A percentile compares a stretch with the other conserved stretches of the same genome.
These are phyloP conservation scores for Bothrops alternatus DNA, from an alignment of 2,797 vertebrate species.

Conservation along the genomic window DNA sequence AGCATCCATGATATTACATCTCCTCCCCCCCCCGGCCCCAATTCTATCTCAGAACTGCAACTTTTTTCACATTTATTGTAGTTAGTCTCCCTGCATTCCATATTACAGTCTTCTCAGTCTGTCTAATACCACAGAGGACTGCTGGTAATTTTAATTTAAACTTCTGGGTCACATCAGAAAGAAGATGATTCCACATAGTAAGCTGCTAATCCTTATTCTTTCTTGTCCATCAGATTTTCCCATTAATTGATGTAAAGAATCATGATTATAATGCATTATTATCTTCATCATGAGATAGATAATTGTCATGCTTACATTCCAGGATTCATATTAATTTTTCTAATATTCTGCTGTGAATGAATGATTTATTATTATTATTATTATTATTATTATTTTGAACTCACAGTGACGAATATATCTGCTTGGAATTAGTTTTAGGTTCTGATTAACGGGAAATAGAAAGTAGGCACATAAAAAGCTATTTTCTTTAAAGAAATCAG, in stretches of 20 bases:
- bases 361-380: neutral
- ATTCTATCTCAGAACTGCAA: neutral
- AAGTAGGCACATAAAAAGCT: constrained; percentile 5
- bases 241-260: neutral
- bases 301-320: neutral
- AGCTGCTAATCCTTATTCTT: neutral
- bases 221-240: neutral
- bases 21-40: neutral
- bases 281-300: neutral
- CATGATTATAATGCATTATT: neutral
- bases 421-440: neutral
- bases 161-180: neutral
- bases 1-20: neutral
- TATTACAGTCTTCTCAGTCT: too few species aligned
- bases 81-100: neutral
- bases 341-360: neutral
- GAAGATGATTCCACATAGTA: neutral
- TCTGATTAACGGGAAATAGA: neutral
- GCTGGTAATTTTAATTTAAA: neutral
- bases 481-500: neutral
- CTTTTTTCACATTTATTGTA: neutral
- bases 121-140: neutral
- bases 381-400: neutral
- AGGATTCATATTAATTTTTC: neutral
- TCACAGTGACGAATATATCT: neutral